Evolutionary conservation across 2,888 invertebrate species (phyloP).

Genomic region (Lasioglossum marginatum): DNA sequence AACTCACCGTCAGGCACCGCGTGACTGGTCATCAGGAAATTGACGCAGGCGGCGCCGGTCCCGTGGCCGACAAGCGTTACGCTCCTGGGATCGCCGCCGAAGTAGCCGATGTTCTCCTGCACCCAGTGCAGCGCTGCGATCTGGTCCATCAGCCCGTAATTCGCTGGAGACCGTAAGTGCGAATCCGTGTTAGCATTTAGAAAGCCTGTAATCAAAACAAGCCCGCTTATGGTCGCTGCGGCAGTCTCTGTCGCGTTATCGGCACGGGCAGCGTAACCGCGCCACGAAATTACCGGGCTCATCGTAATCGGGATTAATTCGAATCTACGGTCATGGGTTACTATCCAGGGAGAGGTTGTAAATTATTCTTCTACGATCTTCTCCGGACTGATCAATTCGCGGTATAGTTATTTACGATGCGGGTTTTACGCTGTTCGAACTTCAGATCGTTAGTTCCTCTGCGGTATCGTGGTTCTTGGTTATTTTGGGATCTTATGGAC

Average conservation of each 20-base stretch:
- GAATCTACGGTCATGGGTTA: conserved; percentile 35
- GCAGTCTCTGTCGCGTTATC: conserved; percentile 27
- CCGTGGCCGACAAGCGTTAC: conserved; percentile 98
- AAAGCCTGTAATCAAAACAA: conserved; percentile 89
- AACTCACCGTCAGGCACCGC: conserved; percentile 95
- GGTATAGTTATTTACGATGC: background rate
- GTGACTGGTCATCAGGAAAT: conserved; percentile 96
- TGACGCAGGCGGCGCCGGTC: conserved; percentile 97
- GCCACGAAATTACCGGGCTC: conserved; percentile 47
- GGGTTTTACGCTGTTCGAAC: background rate
- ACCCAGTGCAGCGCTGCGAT: conserved; percentile 98
- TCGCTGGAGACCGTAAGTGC: conserved; percentile 94
- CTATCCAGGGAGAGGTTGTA: conserved; percentile 5
- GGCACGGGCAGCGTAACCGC: conserved; percentile 14
- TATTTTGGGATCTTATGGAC: background rate
- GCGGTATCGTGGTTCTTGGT: background rate
- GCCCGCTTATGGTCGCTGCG: conserved; percentile 66
- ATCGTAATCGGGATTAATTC: conserved; percentile 49
- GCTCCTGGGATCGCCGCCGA: conserved; percentile 96
- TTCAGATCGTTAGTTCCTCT: background rate
- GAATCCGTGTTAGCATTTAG: conserved; percentile 95
- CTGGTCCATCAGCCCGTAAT: conserved; percentile 99
- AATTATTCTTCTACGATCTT: conserved; percentile 42
- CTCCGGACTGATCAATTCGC: background rate
- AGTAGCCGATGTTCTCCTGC: conserved; percentile 96